phyloP scores from a whole-genome alignment of 1,140 invertebrate species.

The Lerema accius region DNA sequence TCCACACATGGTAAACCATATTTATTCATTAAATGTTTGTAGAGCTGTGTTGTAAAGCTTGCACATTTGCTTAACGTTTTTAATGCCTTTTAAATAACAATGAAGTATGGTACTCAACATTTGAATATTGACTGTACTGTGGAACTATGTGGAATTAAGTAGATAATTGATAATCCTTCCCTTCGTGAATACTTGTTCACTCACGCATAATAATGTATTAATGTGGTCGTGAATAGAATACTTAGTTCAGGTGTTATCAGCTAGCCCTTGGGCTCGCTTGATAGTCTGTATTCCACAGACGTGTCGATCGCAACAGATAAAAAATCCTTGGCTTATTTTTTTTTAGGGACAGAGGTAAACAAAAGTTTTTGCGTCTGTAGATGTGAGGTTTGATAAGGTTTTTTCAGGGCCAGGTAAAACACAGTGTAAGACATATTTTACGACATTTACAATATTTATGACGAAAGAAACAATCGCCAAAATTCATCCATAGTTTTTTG shows the following conservation, averaged over 20 bases:
- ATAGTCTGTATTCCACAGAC: constrained; percentile 8
- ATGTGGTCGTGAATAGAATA: constrained; percentile 23
- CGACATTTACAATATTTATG: too few species aligned
- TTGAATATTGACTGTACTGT: constrained; percentile 5
- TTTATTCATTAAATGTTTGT: constrained; percentile 27
- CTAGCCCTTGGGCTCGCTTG: constrained; percentile 12
- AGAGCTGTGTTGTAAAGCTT: constrained; percentile 19
- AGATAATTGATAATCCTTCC: constrained; percentile 30
- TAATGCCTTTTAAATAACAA: constrained; percentile 28
- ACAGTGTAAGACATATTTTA: background rate
- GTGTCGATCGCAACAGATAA: constrained; percentile 22
- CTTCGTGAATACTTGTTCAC: constrained; percentile 26
- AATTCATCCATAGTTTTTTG: too few species aligned
- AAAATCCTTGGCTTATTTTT: constrained; percentile 13
- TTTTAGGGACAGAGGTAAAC: background rate
- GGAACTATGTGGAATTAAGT: constrained; percentile 23
- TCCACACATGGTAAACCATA: constrained; percentile 11
- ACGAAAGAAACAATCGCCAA: too few species aligned
- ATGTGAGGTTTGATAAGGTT: constrained; percentile 1
- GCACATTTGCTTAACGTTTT: constrained; percentile 19
- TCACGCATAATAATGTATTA: constrained; percentile 33
- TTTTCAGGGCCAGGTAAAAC: background rate
- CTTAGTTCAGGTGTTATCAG: constrained; percentile 28
- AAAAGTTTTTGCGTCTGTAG: constrained; percentile 7
- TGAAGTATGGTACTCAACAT: constrained; percentile 23